Evolutionary conservation across 2,888 invertebrate species (phyloP), one percentile per base, ranked within the genome.

Genomic region (Macrosiphum euphorbiae): DNA sequence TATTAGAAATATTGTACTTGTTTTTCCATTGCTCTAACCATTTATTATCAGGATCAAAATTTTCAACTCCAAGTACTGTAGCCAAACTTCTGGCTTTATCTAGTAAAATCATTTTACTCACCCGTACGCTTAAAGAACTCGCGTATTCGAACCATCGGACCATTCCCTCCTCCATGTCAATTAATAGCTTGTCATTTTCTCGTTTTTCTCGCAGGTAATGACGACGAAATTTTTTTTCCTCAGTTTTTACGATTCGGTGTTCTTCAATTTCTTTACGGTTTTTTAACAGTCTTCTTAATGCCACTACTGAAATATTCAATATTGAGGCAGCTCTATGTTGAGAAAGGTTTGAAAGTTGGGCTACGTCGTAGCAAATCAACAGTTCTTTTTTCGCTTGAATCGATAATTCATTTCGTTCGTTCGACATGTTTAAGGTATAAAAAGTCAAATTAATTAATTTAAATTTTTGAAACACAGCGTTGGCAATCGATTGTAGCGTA

Each of bases 341-440:
- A 13, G 90, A 90, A 3, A 90, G n/a, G 67, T 35, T 26, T n/a
- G 50, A 35, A 24, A 90, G 78, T 47, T 50, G 50, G n/a, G n/a
- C 90, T 7, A 24, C 78, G 90, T 90, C 90, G 35, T 90, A 90
- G 26, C 90, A 78, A 67, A 90, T 50, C 35, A 90, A 50, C 26
- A 90, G 90, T 26, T 90, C 78, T 13, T 50, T 90, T 28, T 84
- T 47, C 10, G 41, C 88, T 11, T 13, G 44, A 35, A 58, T 28
- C 58, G 88, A 58, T 28, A 88, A 41, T 13, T 88, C 41, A 8
- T 58, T 26, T 28, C 35, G 41, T 88, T 41, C n/a, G n/a, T 35
- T 35, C 41, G 88, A 16, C 88, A 55, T 55, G 16, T 41, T 35
- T 58, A 35, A 78, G 8, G 35, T 0, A 20, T 20, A 35, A 78